These are phyloP conservation scores for Platycnemis pennipes DNA, from an alignment of 2,888 invertebrate species.

Conservation along the genomic window DNA sequence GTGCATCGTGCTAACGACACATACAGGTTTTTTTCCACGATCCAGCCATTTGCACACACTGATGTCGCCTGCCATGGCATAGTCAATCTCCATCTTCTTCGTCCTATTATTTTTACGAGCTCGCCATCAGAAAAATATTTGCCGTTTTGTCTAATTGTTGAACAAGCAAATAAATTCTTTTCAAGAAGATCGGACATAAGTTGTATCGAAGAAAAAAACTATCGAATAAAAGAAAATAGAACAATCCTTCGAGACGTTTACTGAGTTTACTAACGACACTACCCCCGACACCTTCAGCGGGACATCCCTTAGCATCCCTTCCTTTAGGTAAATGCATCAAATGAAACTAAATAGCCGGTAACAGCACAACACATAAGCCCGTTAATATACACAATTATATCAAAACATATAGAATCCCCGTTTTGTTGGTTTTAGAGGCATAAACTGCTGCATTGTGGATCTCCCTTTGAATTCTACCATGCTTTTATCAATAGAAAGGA, in stretches of 20 bases:
- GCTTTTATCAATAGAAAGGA: constrained; percentile 71
- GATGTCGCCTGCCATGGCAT: background rate
- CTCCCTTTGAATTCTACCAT: constrained; percentile 71
- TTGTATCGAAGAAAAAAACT: background rate
- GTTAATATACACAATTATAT: no score
- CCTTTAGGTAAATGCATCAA: no score
- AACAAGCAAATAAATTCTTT: no score
- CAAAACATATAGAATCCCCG: constrained; percentile 19
- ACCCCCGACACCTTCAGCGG: background rate
- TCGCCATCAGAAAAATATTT: background rate
- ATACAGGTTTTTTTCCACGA: background rate
- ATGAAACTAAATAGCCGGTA: no score
- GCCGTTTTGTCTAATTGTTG: no score
- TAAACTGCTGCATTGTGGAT: constrained; percentile 70
- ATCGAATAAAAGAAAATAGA: no score
- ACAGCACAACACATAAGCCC: background rate
- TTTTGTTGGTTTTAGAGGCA: constrained; percentile 64
- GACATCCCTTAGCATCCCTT: no score
- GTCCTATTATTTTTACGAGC: background rate
- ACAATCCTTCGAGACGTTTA: background rate
- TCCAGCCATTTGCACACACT: background rate
- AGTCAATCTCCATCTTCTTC: constrained; percentile 7
- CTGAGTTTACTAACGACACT: background rate
- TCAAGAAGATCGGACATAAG: no score
- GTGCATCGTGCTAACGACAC: background rate